Conservation (phyloP, 2,797 vertebrate genomes). For the Lepidocolaptes lacrymiger region DNA sequence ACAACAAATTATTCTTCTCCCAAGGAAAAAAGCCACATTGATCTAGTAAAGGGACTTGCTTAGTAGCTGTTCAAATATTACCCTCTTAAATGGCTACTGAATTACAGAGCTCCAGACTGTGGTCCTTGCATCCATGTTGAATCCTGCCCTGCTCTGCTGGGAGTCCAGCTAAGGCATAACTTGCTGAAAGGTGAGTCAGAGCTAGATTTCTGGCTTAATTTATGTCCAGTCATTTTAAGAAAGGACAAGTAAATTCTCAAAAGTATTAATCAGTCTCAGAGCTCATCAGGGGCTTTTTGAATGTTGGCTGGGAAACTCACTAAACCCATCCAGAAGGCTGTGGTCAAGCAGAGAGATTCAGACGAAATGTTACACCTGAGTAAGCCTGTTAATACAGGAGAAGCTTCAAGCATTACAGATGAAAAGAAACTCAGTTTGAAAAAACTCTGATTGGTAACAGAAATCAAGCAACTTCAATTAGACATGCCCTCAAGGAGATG, state of each 20-base stretch:
- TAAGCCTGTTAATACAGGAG: background rate
- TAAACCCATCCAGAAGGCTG: background rate
- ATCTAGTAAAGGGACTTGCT: background rate
- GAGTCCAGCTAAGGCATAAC: background rate
- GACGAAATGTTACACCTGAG: constrained; percentile 19
- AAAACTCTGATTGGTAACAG: constrained; percentile 20
- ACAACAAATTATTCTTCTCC: background rate
- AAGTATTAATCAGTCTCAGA: background rate
- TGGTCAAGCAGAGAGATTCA: constrained; percentile 17
- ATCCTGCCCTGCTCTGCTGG: background rate
- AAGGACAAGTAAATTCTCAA: background rate
- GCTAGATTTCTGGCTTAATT: background rate
- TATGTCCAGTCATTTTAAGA: background rate
- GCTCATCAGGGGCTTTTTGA: background rate
- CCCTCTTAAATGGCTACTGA: background rate
- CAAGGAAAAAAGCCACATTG: background rate
- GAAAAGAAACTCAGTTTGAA: constrained; percentile 8
- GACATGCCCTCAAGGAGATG: constrained; percentile 27
- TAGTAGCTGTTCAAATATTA: background rate
- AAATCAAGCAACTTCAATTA: constrained; percentile 64
- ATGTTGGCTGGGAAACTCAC: background rate
- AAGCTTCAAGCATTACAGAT: background rate
- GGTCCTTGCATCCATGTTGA: background rate
- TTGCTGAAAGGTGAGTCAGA: background rate
- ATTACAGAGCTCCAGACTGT: too few relatives aligned